These are phyloP conservation scores for Natator depressus DNA, from an alignment of 2,113 vertebrate genomes.

Conservation along the genomic window DNA sequence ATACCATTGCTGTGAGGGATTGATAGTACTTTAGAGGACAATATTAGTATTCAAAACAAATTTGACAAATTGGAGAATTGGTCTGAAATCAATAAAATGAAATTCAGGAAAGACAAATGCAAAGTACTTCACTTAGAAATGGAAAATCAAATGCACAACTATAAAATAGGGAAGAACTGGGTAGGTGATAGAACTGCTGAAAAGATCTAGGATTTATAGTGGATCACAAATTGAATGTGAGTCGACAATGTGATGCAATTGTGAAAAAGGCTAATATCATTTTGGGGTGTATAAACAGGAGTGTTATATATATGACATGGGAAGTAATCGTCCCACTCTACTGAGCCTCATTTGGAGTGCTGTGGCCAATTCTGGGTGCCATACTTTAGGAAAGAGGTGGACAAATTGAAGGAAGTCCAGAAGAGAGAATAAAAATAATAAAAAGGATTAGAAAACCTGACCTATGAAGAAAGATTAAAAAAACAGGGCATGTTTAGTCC, in stretches of 20 bases:
- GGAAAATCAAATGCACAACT: neutral
- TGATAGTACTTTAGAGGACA: neutral
- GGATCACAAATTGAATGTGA: no score
- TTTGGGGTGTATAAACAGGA: no score
- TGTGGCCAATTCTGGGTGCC: neutral
- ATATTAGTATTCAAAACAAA: neutral
- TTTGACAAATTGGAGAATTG: neutral
- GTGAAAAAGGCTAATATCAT: no score
- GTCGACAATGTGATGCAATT: neutral
- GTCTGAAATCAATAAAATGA: neutral
- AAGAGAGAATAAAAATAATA: neutral
- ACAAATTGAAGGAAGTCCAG: neutral
- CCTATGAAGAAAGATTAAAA: neutral
- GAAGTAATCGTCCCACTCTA: no score
- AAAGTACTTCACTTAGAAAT: neutral
- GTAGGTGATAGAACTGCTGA: neutral
- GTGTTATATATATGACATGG: no score
- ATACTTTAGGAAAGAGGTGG: neutral
- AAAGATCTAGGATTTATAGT: no score
- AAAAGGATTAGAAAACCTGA: neutral
- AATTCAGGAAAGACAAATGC: neutral
- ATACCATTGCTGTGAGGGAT: neutral
- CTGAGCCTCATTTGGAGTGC: no score
- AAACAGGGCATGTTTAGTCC: neutral
- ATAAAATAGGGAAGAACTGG: neutral